Evolutionary conservation across 2,888 invertebrate genomes (phyloP).

Genomic region (Pherbina coryleti): DNA sequence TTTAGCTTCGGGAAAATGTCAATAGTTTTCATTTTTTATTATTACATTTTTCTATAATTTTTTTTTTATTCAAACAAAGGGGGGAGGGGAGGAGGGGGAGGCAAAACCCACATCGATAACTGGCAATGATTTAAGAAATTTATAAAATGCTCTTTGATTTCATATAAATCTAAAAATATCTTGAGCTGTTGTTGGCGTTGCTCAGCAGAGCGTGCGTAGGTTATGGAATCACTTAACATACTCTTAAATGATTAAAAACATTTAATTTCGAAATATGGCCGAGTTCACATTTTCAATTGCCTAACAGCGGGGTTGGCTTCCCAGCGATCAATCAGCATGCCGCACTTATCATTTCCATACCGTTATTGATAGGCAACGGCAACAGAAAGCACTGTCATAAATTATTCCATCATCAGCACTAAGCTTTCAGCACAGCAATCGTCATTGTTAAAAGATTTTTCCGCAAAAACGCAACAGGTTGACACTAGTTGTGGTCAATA

Average conservation of each 20-base stretch:
- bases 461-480: neutral
- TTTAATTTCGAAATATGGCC: neutral
- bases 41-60: too few relatives aligned
- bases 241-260: neutral
- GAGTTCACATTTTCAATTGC: slow-evolving; percentile 1
- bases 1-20: slow-evolving; percentile 18
- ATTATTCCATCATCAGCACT: slow-evolving; percentile 57
- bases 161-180: too few relatives aligned
- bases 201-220: too few relatives aligned
- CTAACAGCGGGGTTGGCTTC: neutral
- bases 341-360: slow-evolving; percentile 26
- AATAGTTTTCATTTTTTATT: neutral
- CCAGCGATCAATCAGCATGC: slow-evolving; percentile 16
- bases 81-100: too few relatives aligned
- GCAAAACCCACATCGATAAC: too few relatives aligned
- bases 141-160: too few relatives aligned
- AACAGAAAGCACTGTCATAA: slow-evolving; percentile 58
- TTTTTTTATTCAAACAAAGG: too few relatives aligned
- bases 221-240: too few relatives aligned
- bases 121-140: too few relatives aligned
- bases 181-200: too few relatives aligned
- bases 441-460: slow-evolving; percentile 27
- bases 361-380: slow-evolving; percentile 2
- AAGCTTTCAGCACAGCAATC: slow-evolving; percentile 9
- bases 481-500: slow-evolving; percentile 2